These are phyloP conservation scores for Takifugu flavidus DNA, from an alignment of 2,113 vertebrate genomes.

Conservation along the genomic window DNA sequence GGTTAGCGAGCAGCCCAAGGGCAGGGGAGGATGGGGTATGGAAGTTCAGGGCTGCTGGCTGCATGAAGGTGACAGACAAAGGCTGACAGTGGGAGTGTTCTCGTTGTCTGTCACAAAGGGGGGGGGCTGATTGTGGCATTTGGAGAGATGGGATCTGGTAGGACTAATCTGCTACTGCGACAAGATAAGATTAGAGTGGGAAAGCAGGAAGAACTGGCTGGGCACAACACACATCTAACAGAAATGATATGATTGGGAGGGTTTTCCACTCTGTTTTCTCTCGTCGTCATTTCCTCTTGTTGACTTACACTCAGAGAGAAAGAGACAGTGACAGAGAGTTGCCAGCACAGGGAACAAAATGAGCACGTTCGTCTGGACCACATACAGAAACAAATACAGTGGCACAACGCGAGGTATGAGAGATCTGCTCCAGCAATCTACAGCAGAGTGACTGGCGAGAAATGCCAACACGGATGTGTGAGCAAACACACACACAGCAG, in stretches of 20 bases:
- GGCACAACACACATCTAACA: conserved; percentile 34
- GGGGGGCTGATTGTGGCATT: conserved; percentile 67
- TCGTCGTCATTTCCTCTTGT: conserved; percentile 34
- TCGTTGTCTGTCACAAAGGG: conserved; percentile 43
- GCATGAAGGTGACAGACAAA: background rate
- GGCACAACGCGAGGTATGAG: conserved; percentile 21
- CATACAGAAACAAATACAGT: conserved; percentile 28
- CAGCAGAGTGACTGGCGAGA: conserved; percentile 54
- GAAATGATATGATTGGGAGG: conserved; percentile 64
- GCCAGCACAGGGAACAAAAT: conserved; percentile 67
- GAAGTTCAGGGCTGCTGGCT: conserved; percentile 34
- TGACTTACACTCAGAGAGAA: conserved; percentile 34
- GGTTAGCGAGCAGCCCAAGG: conserved; percentile 48
- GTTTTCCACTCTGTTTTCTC: conserved; percentile 55
- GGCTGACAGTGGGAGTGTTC: conserved; percentile 40
- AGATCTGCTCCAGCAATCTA: conserved; percentile 62
- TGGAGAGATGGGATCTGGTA: conserved; percentile 64
- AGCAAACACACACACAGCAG: conserved; percentile 41
- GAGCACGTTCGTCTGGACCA: conserved; percentile 70
- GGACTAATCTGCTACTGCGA: conserved; percentile 73
- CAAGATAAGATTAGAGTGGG: conserved; percentile 75
- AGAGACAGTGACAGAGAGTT: conserved; percentile 30
- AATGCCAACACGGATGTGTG: conserved; percentile 54
- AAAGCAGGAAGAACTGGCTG: conserved; percentile 66
- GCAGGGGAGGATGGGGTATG: conserved; percentile 37